These are phyloP conservation scores for Actinernus sp. DNA, from an alignment of 92 coral and sea anemone genomes.

Conservation along the genomic window DNA sequence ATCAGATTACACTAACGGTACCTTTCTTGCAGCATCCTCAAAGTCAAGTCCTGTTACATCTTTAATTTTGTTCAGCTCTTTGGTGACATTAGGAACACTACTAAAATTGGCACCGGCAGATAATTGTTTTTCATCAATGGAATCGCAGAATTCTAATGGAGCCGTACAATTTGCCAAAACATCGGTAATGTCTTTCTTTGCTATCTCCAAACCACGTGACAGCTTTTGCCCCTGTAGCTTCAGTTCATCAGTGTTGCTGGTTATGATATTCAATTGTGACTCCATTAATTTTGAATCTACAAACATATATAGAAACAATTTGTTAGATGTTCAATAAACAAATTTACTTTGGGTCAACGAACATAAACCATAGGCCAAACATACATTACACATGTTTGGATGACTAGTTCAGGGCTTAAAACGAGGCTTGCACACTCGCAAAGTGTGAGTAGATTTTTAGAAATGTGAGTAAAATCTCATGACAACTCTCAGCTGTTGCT, in stretches of 20 bases:
- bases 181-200: conserved; percentile 12
- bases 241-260: conserved; percentile 51
- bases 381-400: too few relatives aligned
- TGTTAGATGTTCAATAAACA: too few relatives aligned
- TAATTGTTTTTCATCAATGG: background rate
- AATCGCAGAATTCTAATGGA: background rate
- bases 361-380: too few relatives aligned
- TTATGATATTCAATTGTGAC: conserved; percentile 49
- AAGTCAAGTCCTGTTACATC: conserved; percentile 64
- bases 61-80: conserved; percentile 45
- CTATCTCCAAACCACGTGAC: conserved; percentile 9
- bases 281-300: conserved; percentile 76
- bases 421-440: too few relatives aligned
- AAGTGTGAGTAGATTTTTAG: too few relatives aligned
- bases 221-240: background rate
- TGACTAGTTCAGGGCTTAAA: too few relatives aligned
- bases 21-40: conserved; percentile 67
- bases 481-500: too few relatives aligned
- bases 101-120: conserved; percentile 72
- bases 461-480: too few relatives aligned
- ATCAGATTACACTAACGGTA: background rate
- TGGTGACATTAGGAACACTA: conserved; percentile 67
- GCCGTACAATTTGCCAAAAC: conserved; percentile 8
- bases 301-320: too few relatives aligned
- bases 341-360: too few relatives aligned